Evolutionary conservation across 2,888 invertebrate genomes (phyloP).

Genomic region (Pristionchus fissidentatus): DNA sequence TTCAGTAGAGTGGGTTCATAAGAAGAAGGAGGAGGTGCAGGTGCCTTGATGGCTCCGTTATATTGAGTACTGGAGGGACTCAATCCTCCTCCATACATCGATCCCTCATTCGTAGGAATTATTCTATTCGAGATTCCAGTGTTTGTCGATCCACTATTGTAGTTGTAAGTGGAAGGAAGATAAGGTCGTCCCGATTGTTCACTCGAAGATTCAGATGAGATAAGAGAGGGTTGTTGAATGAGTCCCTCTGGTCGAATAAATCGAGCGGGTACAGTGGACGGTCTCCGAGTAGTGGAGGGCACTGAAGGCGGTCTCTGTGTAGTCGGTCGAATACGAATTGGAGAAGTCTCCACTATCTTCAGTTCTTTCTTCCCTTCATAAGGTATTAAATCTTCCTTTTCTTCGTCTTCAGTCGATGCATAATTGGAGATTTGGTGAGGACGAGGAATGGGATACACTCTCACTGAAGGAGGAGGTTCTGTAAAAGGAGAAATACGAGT

Average conservation of each 20-base stretch:
- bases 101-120: too few relatives aligned
- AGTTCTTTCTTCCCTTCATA: slow-evolving; percentile 23
- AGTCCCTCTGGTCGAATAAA: slow-evolving; percentile 21
- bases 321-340: background rate
- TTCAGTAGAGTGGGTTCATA: too few relatives aligned
- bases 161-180: background rate
- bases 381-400: background rate
- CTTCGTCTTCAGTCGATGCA: slow-evolving; percentile 34
- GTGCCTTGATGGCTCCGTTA: background rate
- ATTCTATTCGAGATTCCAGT: too few relatives aligned
- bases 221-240: slow-evolving; percentile 1
- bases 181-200: background rate
- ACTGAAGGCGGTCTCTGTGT: too few relatives aligned
- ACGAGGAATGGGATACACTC: slow-evolving; percentile 31
- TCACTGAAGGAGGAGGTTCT: background rate
- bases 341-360: slow-evolving; percentile 27
- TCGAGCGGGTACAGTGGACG: background rate
- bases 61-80: too few relatives aligned
- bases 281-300: background rate
- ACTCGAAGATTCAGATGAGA: slow-evolving; percentile 27
- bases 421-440: background rate
- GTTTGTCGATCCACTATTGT: background rate
- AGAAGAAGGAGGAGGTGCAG: background rate
- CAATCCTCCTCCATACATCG: too few relatives aligned
- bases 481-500: background rate